phyloP scores from a whole-genome alignment of 2,888 invertebrate genomes.

The Ecdyonurus torrentis region DNA sequence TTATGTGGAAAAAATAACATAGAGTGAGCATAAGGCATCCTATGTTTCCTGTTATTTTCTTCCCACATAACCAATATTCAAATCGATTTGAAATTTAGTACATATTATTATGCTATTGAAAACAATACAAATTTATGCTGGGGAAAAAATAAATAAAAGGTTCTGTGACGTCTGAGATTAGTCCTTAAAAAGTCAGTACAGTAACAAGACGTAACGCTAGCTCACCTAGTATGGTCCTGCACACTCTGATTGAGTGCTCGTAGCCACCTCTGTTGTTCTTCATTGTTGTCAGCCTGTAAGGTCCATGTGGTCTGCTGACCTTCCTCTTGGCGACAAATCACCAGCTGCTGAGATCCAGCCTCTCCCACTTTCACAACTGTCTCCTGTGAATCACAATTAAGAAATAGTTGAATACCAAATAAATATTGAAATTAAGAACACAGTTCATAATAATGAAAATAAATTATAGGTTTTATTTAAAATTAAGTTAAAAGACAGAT shows the following conservation, averaged over 20 bases:
- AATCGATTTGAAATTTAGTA: too few species aligned
- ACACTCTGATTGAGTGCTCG: conserved; percentile 32
- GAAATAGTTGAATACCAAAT: neutral
- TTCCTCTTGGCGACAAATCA: conserved; percentile 28
- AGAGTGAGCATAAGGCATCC: too few species aligned
- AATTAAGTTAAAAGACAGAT: neutral
- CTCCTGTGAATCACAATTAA: conserved; percentile 23
- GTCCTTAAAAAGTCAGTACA: too few species aligned
- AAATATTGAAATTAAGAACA: neutral
- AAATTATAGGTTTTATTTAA: neutral
- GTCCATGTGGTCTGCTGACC: conserved; percentile 25
- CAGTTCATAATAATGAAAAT: neutral
- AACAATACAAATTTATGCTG: too few species aligned
- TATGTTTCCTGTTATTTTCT: too few species aligned
- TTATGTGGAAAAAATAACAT: too few species aligned
- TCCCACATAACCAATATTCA: too few species aligned
- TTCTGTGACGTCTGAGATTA: too few species aligned
- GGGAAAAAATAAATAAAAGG: too few species aligned
- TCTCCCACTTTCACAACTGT: conserved; percentile 31
- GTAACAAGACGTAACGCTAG: too few species aligned
- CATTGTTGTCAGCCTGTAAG: conserved; percentile 24
- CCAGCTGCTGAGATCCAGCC: conserved; percentile 24
- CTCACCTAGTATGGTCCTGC: conserved; percentile 31
- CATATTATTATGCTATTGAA: too few species aligned
- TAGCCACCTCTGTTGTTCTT: conserved; percentile 33